A percentile compares a stretch with the other conserved stretches of the same genome.
Evolutionary conservation across 92 coral and sea anemone genomes (phyloP).

Genomic region (Zoanthus gigantus): DNA sequence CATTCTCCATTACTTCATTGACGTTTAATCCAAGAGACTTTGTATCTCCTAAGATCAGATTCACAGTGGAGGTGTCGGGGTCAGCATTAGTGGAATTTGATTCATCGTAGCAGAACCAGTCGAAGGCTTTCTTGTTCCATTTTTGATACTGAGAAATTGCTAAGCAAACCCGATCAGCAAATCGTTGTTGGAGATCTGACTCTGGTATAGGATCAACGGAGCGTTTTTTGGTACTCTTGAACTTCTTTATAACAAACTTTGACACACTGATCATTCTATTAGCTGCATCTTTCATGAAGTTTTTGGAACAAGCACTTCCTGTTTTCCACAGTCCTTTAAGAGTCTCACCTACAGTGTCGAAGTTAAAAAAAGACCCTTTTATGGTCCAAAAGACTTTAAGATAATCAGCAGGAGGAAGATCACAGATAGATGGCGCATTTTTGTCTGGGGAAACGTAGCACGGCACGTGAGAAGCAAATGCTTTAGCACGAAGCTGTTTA

Average conservation of each 20-base stretch:
- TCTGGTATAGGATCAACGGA: constrained; percentile 11
- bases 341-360: constrained; percentile 71
- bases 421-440: constrained; percentile 67
- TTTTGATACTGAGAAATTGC: neutral
- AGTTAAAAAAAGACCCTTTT: constrained; percentile 50
- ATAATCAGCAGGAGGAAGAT: constrained; percentile 57
- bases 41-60: constrained; percentile 14
- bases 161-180: constrained; percentile 15
- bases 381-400: constrained; percentile 68
- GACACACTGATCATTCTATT: constrained; percentile 29
- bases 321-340: constrained; percentile 76
- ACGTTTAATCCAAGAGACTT: neutral
- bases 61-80: neutral
- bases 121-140: neutral
- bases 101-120: constrained; percentile 3
- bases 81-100: neutral
- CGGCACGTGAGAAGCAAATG: constrained; percentile 59
- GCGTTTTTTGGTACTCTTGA: constrained; percentile 36
- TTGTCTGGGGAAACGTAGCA: constrained; percentile 70
- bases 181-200: constrained; percentile 18
- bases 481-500: constrained; percentile 56
- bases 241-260: constrained; percentile 42
- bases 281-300: neutral
- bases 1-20: neutral
- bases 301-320: constrained; percentile 41